A percentile compares a stretch with the other conserved stretches of the same genome.
These are phyloP conservation scores for Eolophus roseicapilla DNA, from an alignment of 2,113 vertebrate species.

Conservation along the genomic window DNA sequence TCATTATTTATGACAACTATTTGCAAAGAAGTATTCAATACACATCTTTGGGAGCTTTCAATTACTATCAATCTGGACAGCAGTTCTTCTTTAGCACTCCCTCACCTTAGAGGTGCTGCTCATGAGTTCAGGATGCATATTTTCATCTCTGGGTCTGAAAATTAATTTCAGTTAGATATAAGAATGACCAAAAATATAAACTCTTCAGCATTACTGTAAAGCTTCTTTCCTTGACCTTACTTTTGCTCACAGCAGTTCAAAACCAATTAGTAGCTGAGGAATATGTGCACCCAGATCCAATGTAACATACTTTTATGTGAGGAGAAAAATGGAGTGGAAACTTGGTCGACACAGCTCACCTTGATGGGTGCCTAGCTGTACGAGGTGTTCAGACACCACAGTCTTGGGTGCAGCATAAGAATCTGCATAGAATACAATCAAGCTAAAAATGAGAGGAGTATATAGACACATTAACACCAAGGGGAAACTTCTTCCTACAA, in stretches of 20 bases:
- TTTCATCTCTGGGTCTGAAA: neutral
- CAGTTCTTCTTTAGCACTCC: neutral
- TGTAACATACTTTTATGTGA: neutral
- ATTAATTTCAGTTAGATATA: neutral
- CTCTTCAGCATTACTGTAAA: neutral
- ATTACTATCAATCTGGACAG: neutral
- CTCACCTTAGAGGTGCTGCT: neutral
- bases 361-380: neutral
- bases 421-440: neutral
- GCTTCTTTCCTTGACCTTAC: neutral
- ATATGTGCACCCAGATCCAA: neutral
- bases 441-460: neutral
- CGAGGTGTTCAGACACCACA: neutral
- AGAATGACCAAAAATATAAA: neutral
- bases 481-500: neutral
- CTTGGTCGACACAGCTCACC: neutral
- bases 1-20: neutral
- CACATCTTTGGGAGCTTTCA: neutral
- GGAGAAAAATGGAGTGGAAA: neutral
- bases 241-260: neutral
- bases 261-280: neutral
- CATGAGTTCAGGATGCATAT: neutral
- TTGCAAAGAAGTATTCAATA: neutral
- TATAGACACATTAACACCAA: neutral
- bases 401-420: neutral